These are phyloP conservation scores for Galerucella nymphaeae DNA, from an alignment of 2,888 invertebrate species.

Conservation along the genomic window DNA sequence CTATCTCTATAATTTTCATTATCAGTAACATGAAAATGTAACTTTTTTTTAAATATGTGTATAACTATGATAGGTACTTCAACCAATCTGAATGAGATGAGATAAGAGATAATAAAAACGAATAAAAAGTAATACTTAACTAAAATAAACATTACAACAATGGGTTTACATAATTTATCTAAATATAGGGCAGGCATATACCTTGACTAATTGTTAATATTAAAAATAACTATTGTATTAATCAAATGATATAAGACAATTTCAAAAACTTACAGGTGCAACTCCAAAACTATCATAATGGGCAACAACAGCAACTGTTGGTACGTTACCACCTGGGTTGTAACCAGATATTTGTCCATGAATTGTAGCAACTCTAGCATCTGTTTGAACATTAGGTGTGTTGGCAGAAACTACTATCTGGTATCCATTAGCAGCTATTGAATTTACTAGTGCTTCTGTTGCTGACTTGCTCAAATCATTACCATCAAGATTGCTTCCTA, in stretches of 20 bases:
- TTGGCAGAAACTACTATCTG: constrained; percentile 87
- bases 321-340: constrained; percentile 72
- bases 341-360: constrained; percentile 86
- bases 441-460: constrained; percentile 83
- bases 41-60: no score
- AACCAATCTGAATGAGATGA: no score
- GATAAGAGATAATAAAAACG: no score
- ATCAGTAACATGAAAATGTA: no score
- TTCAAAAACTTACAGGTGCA: constrained; percentile 79
- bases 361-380: constrained; percentile 87
- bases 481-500: constrained; percentile 75
- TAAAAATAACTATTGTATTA: no score
- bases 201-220: no score
- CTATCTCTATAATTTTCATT: no score
- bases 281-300: constrained; percentile 93
- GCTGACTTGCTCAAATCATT: constrained; percentile 83
- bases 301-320: constrained; percentile 90
- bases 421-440: constrained; percentile 94
- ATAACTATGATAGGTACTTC: no score
- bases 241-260: neutral
- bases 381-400: constrained; percentile 76
- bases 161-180: no score
- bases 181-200: no score
- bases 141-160: no score
- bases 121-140: no score